Evolutionary conservation across 2,113 vertebrate genomes (phyloP), one percentile per base, ranked within the genome.

Genomic region (Corydoras sp.): DNA sequence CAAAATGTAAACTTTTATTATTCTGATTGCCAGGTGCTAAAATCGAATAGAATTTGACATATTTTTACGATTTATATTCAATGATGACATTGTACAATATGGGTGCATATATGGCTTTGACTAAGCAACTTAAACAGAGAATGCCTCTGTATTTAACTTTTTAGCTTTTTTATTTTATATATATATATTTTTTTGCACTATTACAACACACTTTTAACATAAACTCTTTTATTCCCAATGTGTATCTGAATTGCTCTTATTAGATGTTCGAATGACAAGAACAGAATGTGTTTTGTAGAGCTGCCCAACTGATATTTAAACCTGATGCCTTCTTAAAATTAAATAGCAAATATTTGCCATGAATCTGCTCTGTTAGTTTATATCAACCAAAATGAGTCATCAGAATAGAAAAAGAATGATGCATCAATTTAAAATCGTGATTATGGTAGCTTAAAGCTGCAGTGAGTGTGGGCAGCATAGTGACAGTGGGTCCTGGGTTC

Each of bases 321-420:
- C 50, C 9, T 8, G 50, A 49, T 61, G 72, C 49, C 49, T 59
- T 68, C 10, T 49, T 73, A 5, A 73, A 54, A 73, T 18, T 54
- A 61, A 49, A 62, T 30, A 7, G 61, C 61, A 61, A 51, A 5
- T 61, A 55, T 55, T 15, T 67, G 51, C 51, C 18, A 30, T 53
- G 11, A 9, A 43, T 56, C 60, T 61, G 64, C 58, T 49, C 3
- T 68, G 15, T 29, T 35, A 30, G 10, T 61, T 73, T 73, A 48
- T 73, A 24, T 12, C 58, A 62, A 10, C 58, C 31, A 43, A 30
- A 67, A 58, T 73, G 64, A 66, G 65, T 73, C 72, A 73, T 29
- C 58, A 43, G 58, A 53, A 43, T 35, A 50, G 11, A 67, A 67
- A 73, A 50, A 60, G 10, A n/a, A 54, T 54, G 72, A 68, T 24